These are phyloP conservation scores for Phymatocera aterrima DNA, from an alignment of 2,888 invertebrate species.

Conservation along the genomic window DNA sequence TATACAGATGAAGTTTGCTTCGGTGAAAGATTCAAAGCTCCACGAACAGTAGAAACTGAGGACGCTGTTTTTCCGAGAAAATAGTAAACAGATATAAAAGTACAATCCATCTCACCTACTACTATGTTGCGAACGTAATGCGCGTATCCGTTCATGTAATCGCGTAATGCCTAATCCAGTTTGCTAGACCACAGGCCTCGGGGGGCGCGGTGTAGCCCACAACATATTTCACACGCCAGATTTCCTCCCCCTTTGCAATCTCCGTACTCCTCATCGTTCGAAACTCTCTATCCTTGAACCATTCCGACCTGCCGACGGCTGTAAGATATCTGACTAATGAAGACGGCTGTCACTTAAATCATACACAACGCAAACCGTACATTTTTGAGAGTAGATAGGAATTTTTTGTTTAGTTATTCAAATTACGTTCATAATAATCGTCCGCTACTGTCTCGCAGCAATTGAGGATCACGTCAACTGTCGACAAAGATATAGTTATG, in stretches of 20 bases:
- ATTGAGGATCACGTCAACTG: neutral
- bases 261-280: neutral
- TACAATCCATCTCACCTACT: neutral
- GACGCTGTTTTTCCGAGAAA: neutral
- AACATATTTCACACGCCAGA: slow-evolving; percentile 38
- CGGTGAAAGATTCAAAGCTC: neutral
- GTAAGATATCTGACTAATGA: slow-evolving; percentile 11
- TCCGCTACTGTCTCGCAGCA: neutral
- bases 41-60: neutral
- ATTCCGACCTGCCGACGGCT: neutral
- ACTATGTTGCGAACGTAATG: slow-evolving; percentile 10
- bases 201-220: slow-evolving; percentile 8
- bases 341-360: slow-evolving; percentile 22
- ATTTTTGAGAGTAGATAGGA: neutral
- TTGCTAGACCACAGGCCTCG: slow-evolving; percentile 28
- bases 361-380: neutral
- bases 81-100: neutral
- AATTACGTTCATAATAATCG: neutral
- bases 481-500: neutral
- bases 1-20: neutral
- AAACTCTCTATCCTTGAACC: neutral
- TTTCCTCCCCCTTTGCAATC: neutral
- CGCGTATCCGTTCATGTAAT: slow-evolving; percentile 27
- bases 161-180: slow-evolving; percentile 36
- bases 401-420: neutral